These are phyloP conservation scores for Drosophila affinis DNA, from an alignment of 2,888 invertebrate genomes.

Conservation along the genomic window DNA sequence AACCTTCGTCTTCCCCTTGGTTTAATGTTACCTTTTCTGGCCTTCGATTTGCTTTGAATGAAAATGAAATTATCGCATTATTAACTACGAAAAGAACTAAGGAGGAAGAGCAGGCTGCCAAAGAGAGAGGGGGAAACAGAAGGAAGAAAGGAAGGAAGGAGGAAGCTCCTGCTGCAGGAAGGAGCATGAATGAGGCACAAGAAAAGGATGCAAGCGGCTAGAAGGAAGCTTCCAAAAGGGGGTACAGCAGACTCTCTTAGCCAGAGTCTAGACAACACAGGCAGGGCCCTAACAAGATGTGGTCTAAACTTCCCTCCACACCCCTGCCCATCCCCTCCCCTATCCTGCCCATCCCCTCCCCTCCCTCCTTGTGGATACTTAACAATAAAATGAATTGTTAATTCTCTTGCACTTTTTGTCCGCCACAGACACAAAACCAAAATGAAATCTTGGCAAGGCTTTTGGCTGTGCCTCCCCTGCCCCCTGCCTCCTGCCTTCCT, in stretches of 20 bases:
- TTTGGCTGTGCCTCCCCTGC: constrained; percentile 30
- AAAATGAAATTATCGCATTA: constrained; percentile 80
- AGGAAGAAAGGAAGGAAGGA: constrained; percentile 44
- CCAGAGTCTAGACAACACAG: not conserved
- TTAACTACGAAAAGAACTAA: constrained; percentile 62
- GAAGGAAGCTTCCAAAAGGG: not conserved
- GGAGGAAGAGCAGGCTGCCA: not conserved
- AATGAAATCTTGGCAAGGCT: constrained; percentile 35
- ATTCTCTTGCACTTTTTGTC: constrained; percentile 73
- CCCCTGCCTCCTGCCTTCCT: constrained; percentile 13
- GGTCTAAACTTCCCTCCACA: constrained; percentile 37
- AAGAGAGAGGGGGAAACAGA: constrained; percentile 24
- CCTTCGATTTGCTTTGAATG: constrained; percentile 80
- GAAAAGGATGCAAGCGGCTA: too few relatives aligned
- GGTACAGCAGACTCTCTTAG: constrained; percentile 12
- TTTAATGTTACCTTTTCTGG: constrained; percentile 26
- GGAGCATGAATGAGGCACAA: too few relatives aligned
- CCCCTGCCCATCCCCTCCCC: constrained; percentile 9
- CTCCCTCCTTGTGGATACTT: constrained; percentile 58
- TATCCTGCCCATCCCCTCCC: constrained; percentile 9
- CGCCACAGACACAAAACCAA: constrained; percentile 30
- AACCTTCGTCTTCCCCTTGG: not conserved
- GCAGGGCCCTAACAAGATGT: constrained; percentile 66
- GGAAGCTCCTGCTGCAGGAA: constrained; percentile 4
- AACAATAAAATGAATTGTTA: constrained; percentile 79